phyloP scores from a whole-genome alignment of 2,797 vertebrate species.

The Myotis myotis region DNA sequence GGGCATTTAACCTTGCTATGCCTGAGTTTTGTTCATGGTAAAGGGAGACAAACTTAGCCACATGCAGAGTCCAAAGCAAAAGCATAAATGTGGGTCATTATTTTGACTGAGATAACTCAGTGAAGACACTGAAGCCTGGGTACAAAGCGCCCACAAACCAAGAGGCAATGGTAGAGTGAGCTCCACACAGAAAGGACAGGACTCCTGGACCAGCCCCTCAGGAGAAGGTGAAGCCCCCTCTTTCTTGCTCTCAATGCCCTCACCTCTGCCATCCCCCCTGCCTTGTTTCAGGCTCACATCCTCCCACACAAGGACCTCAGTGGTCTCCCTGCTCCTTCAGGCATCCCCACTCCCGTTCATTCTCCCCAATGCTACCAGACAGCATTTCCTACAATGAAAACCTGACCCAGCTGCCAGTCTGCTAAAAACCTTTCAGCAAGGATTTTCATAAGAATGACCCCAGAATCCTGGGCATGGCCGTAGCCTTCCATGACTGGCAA shows the following conservation, averaged over 20 bases:
- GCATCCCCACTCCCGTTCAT: fast-evolving
- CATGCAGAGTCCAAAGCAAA: not conserved
- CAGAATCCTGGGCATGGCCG: not conserved
- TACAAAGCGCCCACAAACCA: not conserved
- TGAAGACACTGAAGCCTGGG: not conserved
- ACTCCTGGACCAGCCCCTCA: fast-evolving
- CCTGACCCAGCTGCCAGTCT: not conserved
- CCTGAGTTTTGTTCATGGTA: not conserved
- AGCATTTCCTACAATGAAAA: not conserved
- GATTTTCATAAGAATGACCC: not conserved
- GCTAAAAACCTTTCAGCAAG: not conserved
- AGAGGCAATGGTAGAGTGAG: not conserved
- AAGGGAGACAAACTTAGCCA: not conserved
- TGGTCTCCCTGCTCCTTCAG: not conserved
- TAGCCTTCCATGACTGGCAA: not conserved
- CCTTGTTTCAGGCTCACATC: not conserved
- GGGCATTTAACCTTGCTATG: not conserved
- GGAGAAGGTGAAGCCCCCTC: not conserved
- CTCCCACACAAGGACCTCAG: no score
- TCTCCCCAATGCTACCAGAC: not conserved
- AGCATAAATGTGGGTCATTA: not conserved
- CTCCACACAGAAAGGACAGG: not conserved
- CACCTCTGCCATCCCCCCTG: fast-evolving
- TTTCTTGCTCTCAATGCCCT: not conserved
- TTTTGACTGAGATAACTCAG: not conserved